phyloP scores from a whole-genome alignment of 2,797 vertebrate species.

The Periparus ater region DNA sequence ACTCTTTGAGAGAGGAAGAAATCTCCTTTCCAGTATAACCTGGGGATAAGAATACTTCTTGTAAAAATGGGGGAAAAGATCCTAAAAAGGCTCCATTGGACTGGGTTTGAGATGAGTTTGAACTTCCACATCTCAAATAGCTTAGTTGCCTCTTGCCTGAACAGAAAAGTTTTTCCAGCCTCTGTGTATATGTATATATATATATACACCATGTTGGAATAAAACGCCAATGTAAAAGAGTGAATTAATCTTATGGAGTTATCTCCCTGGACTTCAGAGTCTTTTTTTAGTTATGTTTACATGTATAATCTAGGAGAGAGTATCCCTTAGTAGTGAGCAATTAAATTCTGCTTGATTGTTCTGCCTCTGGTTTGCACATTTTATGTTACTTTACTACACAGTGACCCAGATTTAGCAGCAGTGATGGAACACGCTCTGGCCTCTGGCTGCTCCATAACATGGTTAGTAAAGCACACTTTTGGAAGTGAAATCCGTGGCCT shows the following conservation, averaged over 20 bases:
- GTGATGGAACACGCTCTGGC: neutral
- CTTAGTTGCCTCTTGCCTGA: neutral
- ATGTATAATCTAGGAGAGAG: neutral
- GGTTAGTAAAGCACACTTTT: neutral
- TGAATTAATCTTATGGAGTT: neutral
- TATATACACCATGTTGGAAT: neutral
- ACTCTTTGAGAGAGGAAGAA: neutral
- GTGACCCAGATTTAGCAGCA: slow-evolving; percentile 7
- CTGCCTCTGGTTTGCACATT: neutral
- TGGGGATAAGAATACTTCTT: neutral
- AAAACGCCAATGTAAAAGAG: neutral
- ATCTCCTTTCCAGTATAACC: neutral
- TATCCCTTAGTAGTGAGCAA: neutral
- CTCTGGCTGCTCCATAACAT: neutral
- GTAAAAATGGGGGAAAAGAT: neutral
- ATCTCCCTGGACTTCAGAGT: neutral
- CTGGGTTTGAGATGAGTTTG: neutral
- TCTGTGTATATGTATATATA: neutral
- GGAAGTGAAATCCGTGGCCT: neutral
- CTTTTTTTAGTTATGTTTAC: neutral
- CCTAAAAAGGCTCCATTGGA: neutral
- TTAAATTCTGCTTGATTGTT: slow-evolving; percentile 23
- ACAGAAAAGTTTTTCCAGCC: neutral
- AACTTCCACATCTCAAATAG: neutral
- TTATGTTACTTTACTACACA: slow-evolving; percentile 15